These are phyloP conservation scores for Drosophila punjabiensis DNA, from an alignment of 1,140 invertebrate genomes.

Conservation along the genomic window DNA sequence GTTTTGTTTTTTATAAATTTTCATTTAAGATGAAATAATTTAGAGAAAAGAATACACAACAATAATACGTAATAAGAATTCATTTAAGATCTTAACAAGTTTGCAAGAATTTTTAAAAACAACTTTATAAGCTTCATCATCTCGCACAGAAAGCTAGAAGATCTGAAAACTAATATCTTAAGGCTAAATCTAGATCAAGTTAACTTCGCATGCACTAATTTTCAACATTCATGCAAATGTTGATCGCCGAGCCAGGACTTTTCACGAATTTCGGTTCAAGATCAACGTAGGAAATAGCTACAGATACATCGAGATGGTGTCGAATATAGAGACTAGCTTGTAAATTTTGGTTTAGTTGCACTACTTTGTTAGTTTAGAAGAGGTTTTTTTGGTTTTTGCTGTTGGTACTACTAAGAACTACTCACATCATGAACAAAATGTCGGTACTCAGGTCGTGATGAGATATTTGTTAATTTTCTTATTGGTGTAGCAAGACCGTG, in stretches of 20 bases:
- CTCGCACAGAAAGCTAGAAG: background rate
- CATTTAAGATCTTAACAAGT: background rate
- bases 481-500: conserved; percentile 85
- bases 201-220: conserved; percentile 15
- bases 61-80: no score
- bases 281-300: conserved; percentile 11
- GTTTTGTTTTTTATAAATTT: background rate
- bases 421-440: conserved; percentile 86
- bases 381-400: conserved; percentile 28
- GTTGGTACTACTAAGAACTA: conserved; percentile 77
- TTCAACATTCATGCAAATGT: conserved; percentile 34
- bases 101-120: background rate
- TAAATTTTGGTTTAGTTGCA: conserved; percentile 32
- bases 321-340: conserved; percentile 30
- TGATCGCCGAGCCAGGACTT: background rate
- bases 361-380: conserved; percentile 60
- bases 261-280: background rate
- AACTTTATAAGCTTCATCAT: background rate
- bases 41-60: background rate
- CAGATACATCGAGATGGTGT: conserved; percentile 38
- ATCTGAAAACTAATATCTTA: background rate
- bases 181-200: background rate
- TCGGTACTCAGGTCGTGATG: conserved; percentile 85
- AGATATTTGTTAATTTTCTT: conserved; percentile 85
- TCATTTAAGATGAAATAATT: background rate